Base-by-base conservation (phyloP, 2,888 invertebrate species). In the Orthonychiurus folsomi region DNA sequence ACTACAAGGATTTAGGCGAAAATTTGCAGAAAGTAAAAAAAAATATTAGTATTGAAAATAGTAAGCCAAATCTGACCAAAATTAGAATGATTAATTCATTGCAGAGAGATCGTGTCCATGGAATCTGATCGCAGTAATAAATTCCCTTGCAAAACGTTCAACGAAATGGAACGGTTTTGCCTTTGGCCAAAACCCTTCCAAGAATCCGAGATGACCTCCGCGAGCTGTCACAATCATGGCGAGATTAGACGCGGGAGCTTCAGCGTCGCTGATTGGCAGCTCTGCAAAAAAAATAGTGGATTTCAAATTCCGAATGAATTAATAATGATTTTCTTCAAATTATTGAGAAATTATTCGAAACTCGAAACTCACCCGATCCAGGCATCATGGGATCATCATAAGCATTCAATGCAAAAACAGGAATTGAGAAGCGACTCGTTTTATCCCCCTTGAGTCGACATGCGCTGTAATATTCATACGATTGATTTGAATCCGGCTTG, bases 401-500 rank as follows among this genome's bases (percentile, higher is more conserved):
- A 18, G 61, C 23, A 57, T 61, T 56, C 18, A 56, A 56, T 37
- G 48, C 56, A 25, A 54, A 23, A 24, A 61, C 80, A 63, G 93
- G 92, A 72, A 86, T 85, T 69, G 84, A 81, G 73, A 92, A 86
- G 59, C 78, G 79, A 70, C 83, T 81, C 69, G 92, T 61, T 9
- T 23, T 80, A 78, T 90, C 89, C 75, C 86, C 83, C 74, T 86
- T 83, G 56, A 87, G 77, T 21, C 84, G 82, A 1, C 88, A 86
- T 66, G 83, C 85, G 62, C 81, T 79, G 78, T 93, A 93, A 79
- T 93, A 93, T 63, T 86, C 87, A 65, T 87, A 85, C 65, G n/a
- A 86, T 87, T 69, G 86, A 84, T 59, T 82, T 81, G 78, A 87
- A 92, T 0, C 91, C 92, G 79, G 91, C 91, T 78, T 89, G 86